Evolutionary conservation across 1,140 invertebrate species (phyloP).

Genomic region (Himalopsyche phryganea): DNA sequence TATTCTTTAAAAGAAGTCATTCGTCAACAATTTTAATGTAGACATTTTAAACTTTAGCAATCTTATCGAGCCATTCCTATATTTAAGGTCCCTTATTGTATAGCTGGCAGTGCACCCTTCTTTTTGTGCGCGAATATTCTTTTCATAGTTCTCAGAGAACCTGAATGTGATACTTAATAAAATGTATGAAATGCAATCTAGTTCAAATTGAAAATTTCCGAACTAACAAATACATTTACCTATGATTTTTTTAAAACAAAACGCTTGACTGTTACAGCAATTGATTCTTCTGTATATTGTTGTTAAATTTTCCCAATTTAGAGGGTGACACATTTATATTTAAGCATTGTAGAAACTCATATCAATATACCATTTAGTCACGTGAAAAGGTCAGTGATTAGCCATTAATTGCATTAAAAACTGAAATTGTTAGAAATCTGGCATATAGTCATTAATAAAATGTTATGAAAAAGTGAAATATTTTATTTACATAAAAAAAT

Average conservation of each 20-base stretch:
- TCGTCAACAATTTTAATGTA: slow-evolving; percentile 1
- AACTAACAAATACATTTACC: too few relatives aligned
- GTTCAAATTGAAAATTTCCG: slow-evolving; percentile 13
- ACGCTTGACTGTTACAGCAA: neutral
- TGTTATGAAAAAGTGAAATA: slow-evolving; percentile 26
- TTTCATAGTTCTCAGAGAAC: slow-evolving; percentile 18
- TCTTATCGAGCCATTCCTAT: slow-evolving; percentile 2
- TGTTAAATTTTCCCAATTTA: slow-evolving; percentile 24
- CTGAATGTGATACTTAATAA: slow-evolving; percentile 29
- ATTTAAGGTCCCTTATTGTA: slow-evolving; percentile 17
- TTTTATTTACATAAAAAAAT: too few relatives aligned
- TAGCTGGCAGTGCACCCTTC: slow-evolving; percentile 28
- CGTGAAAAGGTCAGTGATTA: slow-evolving; percentile 14
- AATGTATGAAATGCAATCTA: slow-evolving; percentile 15
- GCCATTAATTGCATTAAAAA: slow-evolving; percentile 8
- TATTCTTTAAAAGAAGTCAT: neutral
- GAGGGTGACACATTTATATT: neutral
- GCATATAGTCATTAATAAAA: slow-evolving; percentile 24
- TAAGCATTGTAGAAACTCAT: slow-evolving; percentile 31
- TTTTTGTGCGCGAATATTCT: slow-evolving; percentile 31
- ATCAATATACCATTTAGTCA: slow-evolving; percentile 22
- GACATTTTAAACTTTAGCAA: slow-evolving; percentile 3
- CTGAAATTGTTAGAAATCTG: slow-evolving; percentile 19
- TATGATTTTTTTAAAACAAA: too few relatives aligned
- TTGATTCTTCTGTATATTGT: slow-evolving; percentile 15